Base-by-base conservation (phyloP, 2,797 vertebrate species). In the Leptatherina wallacei region DNA sequence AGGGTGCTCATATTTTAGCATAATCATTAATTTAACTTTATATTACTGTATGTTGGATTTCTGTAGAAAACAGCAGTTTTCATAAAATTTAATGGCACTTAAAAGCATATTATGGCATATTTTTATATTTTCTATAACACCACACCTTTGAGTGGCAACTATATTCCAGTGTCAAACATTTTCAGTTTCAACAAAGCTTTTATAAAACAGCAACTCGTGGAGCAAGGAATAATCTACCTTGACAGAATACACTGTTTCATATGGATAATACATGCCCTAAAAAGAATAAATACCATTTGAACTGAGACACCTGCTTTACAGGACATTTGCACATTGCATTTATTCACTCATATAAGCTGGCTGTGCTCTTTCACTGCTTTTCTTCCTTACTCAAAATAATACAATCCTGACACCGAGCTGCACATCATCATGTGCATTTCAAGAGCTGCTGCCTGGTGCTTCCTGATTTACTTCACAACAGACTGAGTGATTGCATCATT, bases 401-500 rank as follows among this genome's bases (percentile, higher is more conserved):
- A 83, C 70, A 73, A 44, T 88, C 85, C 87, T 83, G 87, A 86
- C 91, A 85, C 85, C 85, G 73, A 83, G 77, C 77, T 84, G 82
- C 85, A 69, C 72, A 76, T 85, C 78, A 79, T 86, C 78, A 56
- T 61, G 70, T 57, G 52, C 20, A 35, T 83, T 77, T 79, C 60
- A 90, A 85, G 85, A 80, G 65, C 64, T 47, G 61, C 52, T 2
- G 59, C 85, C 77, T 83, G 83, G 80, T 82, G 83, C 83, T 82
- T 82, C 78, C 80, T 89, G 88, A 88, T 91, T 91, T 91, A 73
- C 82, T 83, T 60, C 76, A 78, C 83, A 81, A 75, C 84, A 70
- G 75, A 75, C 61, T 10, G 68, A 84, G 81, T 91, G 92, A 92
- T 91, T 92, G 90, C 83, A 89, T 86, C 88, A 65, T 89, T 91